A percentile compares a stretch with the other conserved stretches of the same genome.
Conservation (phyloP, 2,113 vertebrate genomes). For the Syrmaticus mikado region DNA sequence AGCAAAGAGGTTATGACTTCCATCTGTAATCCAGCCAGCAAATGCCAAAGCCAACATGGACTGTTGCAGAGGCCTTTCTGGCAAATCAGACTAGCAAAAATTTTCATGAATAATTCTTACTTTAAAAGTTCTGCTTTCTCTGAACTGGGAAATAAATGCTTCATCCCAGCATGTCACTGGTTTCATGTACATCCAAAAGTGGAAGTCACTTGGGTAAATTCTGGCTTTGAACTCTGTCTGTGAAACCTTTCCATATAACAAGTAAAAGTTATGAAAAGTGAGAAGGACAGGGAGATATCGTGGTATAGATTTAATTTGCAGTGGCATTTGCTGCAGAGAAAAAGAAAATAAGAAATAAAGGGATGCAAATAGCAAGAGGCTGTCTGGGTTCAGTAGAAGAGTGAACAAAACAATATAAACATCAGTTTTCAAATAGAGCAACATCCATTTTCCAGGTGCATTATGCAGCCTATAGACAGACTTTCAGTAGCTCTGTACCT, state of each 20-base stretch:
- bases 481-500: background rate
- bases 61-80: background rate
- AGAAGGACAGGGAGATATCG: background rate
- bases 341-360: background rate
- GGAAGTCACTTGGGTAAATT: conserved; percentile 7
- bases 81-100: background rate
- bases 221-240: conserved; percentile 8
- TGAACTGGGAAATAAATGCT: conserved; percentile 24
- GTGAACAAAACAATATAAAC: background rate
- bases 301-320: conserved; percentile 39
- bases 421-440: background rate
- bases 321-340: background rate
- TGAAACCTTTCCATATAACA: background rate
- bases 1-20: background rate
- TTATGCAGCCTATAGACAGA: background rate
- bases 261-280: conserved; percentile 23
- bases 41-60: background rate
- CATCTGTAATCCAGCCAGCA: background rate
- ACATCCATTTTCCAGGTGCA: background rate
- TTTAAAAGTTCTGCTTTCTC: background rate
- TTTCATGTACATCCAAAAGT: conserved; percentile 8
- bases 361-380: conserved; percentile 10
- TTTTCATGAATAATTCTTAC: conserved; percentile 17
- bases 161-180: background rate
- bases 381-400: background rate